Evolutionary conservation across 2,113 vertebrate genomes (phyloP).

Genomic region (Gavialis gangeticus): DNA sequence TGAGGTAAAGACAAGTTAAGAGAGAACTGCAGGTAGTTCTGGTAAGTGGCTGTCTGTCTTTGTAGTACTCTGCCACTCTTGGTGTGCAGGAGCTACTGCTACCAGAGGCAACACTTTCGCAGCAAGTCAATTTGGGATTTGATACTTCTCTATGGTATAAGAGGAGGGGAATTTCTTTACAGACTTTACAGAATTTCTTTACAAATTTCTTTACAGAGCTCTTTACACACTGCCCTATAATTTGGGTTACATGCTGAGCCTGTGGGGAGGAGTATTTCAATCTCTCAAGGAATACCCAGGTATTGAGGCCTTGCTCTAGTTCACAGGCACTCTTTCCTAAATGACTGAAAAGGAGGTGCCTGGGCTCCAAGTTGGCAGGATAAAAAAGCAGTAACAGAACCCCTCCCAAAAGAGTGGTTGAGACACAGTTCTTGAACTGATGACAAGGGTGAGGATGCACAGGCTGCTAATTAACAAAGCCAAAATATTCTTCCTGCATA

Average conservation of each 20-base stretch:
- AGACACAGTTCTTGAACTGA: constrained; percentile 37
- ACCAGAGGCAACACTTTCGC: background rate
- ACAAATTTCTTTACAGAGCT: background rate
- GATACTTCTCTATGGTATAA: background rate
- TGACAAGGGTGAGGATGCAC: constrained; percentile 34
- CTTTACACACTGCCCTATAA: background rate
- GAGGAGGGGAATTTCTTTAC: background rate
- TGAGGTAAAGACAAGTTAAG: background rate
- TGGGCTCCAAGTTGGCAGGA: background rate
- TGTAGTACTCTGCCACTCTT: background rate
- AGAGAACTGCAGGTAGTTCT: background rate
- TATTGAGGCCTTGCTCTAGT: background rate
- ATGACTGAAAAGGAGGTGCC: background rate
- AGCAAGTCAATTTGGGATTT: background rate
- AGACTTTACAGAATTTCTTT: background rate
- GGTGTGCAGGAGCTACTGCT: background rate
- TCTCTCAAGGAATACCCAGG: background rate
- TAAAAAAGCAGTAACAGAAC: background rate
- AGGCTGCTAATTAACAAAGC: constrained; percentile 55
- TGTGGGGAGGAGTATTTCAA: background rate
- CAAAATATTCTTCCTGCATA: constrained; percentile 64
- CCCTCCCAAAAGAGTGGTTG: background rate
- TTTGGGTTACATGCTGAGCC: background rate
- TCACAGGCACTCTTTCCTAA: background rate
- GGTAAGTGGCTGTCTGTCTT: background rate